Conservation (phyloP, 2,797 vertebrate species). For the Synanceia verrucosa region DNA sequence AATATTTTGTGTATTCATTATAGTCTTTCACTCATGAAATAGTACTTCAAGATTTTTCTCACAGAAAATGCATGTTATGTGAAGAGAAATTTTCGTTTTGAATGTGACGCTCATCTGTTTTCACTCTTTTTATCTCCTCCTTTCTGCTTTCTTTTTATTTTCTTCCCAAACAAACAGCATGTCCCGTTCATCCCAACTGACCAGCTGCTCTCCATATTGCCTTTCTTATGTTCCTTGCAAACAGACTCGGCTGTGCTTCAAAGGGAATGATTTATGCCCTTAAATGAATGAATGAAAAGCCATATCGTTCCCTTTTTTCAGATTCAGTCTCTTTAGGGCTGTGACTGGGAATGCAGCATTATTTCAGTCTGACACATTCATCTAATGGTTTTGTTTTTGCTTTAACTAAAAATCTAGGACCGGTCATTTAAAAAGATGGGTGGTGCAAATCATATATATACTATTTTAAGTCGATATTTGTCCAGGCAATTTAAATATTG, state of each 20-base stretch:
- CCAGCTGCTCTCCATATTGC: slow-evolving; percentile 79
- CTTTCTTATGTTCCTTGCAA: slow-evolving; percentile 72
- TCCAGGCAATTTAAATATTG: slow-evolving; percentile 56
- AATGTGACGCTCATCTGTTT: slow-evolving; percentile 66
- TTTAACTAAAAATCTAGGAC: neutral
- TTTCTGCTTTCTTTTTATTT: slow-evolving; percentile 52
- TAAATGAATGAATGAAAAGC: slow-evolving; percentile 73
- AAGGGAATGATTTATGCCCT: slow-evolving; percentile 77
- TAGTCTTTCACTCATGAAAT: slow-evolving; percentile 24
- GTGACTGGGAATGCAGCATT: slow-evolving; percentile 13
- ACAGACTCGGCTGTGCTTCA: slow-evolving; percentile 67
- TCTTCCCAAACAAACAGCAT: slow-evolving; percentile 66
- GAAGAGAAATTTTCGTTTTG: slow-evolving; percentile 39
- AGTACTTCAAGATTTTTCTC: slow-evolving; percentile 40
- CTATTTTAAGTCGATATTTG: slow-evolving; percentile 42
- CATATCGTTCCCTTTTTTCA: slow-evolving; percentile 55
- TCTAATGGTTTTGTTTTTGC: neutral
- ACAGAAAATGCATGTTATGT: slow-evolving; percentile 14
- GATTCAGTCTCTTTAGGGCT: slow-evolving; percentile 42
- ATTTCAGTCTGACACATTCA: slow-evolving; percentile 23
- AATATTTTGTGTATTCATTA: slow-evolving; percentile 11
- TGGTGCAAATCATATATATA: slow-evolving; percentile 8
- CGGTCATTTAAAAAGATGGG: slow-evolving; percentile 12
- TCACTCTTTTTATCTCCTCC: slow-evolving; percentile 58
- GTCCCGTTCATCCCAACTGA: slow-evolving; percentile 74